A percentile compares a stretch with the other conserved stretches of the same genome.
phyloP scores from a whole-genome alignment of 2,797 vertebrate genomes.

The Remorina albescens region DNA sequence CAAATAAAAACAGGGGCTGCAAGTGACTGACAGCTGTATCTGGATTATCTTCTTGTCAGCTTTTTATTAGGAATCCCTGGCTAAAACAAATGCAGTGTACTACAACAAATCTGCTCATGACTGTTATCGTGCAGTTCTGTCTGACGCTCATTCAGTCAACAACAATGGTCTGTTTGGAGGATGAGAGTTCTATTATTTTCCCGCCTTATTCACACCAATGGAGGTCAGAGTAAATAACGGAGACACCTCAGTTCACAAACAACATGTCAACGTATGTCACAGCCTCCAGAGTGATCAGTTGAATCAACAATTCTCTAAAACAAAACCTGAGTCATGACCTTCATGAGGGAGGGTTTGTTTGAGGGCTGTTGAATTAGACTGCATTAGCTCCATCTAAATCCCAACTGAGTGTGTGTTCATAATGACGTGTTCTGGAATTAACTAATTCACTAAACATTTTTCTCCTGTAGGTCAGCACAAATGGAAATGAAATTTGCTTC shows the following conservation, averaged over 20 bases:
- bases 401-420: background rate
- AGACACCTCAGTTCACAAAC: background rate
- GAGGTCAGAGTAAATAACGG: background rate
- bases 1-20: background rate
- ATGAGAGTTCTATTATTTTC: background rate
- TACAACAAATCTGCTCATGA: background rate
- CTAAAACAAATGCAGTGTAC: background rate
- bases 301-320: background rate
- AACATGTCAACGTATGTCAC: background rate
- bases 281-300: background rate
- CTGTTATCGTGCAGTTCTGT: background rate
- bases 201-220: background rate
- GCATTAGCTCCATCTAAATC: too few relatives aligned
- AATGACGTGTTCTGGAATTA: background rate
- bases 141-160: background rate
- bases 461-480: background rate
- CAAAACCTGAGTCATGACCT: background rate
- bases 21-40: too few relatives aligned
- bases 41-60: background rate
- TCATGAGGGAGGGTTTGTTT: background rate
- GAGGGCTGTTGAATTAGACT: background rate
- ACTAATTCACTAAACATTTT: slow-evolving; percentile 2
- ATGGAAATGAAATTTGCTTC: background rate
- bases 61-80: background rate
- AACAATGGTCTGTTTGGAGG: background rate